phyloP scores from a whole-genome alignment of 2,113 vertebrate species.

The Antechinus flavipes region DNA sequence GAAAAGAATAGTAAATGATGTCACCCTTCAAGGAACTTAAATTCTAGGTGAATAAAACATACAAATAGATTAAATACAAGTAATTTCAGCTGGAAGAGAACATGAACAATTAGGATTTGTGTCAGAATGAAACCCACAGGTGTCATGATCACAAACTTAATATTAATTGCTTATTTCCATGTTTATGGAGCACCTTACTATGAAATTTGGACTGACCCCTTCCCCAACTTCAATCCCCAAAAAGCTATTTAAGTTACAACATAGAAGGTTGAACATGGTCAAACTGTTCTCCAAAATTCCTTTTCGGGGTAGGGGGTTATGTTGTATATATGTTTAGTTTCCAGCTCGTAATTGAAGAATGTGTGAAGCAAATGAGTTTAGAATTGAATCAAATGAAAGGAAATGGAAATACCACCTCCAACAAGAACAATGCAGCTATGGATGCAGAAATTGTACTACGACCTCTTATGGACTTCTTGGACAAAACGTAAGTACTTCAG shows the following conservation, averaged over 20 bases:
- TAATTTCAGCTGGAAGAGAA: not conserved
- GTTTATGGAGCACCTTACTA: not conserved
- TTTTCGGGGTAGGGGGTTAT: not conserved
- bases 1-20: not conserved
- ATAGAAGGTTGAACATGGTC: not conserved
- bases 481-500: conserved; percentile 91
- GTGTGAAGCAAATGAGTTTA: conserved; percentile 95
- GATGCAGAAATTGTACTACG: conserved; percentile 94
- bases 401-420: conserved; percentile 82
- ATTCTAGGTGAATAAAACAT: not conserved
- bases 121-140: not conserved
- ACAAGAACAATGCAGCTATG: conserved; percentile 92
- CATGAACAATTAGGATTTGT: not conserved
- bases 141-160: not conserved
- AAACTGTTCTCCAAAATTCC: conserved; percentile 48
- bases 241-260: not conserved
- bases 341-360: conserved; percentile 94
- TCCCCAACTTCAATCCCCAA: not conserved
- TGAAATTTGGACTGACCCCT: not conserved
- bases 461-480: conserved; percentile 97
- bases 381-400: conserved; percentile 95
- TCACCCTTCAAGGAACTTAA: not conserved
- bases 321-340: conserved; percentile 85
- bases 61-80: not conserved
- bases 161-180: not conserved